Percentiles rank a stretch among this genome's conserved stretches.
Evolutionary conservation across 2,888 invertebrate genomes (phyloP).

Genomic region (Cryptophagus acutangulus): DNA sequence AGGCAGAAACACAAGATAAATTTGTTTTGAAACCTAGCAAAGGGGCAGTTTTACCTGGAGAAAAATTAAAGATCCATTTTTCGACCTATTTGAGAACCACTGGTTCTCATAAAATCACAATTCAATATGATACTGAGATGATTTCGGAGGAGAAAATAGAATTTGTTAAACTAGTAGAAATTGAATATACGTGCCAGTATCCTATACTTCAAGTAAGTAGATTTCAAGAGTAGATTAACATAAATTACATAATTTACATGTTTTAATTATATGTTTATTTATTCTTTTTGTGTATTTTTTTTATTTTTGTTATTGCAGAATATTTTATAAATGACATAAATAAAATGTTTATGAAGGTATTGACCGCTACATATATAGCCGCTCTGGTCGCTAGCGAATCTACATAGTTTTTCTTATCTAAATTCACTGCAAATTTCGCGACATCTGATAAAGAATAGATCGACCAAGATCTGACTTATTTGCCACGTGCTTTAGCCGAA

Average conservation of each 20-base stretch:
- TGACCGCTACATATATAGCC: too few species aligned
- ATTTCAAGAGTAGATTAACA: background rate
- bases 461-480: too few species aligned
- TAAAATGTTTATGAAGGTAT: too few species aligned
- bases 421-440: too few species aligned
- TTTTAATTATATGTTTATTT: too few species aligned
- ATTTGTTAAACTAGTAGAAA: conserved; percentile 30
- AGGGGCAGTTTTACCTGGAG: conserved; percentile 26
- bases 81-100: conserved; percentile 34
- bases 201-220: conserved; percentile 41
- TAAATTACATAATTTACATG: conserved; percentile 4
- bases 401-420: too few species aligned
- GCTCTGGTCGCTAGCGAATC: too few species aligned
- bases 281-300: too few species aligned
- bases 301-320: too few species aligned
- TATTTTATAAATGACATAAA: too few species aligned
- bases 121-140: conserved; percentile 37
- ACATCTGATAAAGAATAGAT: too few species aligned
- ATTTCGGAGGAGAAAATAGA: conserved; percentile 18
- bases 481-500: too few species aligned
- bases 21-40: conserved; percentile 19
- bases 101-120: conserved; percentile 37
- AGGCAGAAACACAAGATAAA: conserved; percentile 17
- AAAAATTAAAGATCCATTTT: conserved; percentile 35
- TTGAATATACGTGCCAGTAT: conserved; percentile 38